These are phyloP conservation scores for Scomberomorus guttatus DNA, from an alignment of 2,797 vertebrate genomes.

Conservation along the genomic window DNA sequence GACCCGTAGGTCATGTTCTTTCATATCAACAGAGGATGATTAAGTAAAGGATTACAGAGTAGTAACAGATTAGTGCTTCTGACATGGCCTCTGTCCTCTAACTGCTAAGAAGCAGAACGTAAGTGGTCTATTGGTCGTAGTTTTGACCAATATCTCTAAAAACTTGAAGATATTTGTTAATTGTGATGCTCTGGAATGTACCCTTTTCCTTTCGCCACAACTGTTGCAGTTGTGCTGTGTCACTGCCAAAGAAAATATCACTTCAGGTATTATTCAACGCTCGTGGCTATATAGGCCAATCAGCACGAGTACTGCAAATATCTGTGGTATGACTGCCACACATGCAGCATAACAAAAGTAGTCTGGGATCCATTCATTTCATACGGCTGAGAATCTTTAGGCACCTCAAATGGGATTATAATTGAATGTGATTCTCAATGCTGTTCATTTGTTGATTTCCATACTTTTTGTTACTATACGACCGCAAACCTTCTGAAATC, in stretches of 20 bases:
- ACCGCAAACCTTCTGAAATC: background rate
- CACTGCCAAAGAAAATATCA: background rate
- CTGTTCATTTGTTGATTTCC: background rate
- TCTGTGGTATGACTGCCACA: background rate
- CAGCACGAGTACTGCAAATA: background rate
- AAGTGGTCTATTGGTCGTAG: background rate
- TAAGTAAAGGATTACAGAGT: slow-evolving; percentile 48
- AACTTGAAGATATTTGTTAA: background rate
- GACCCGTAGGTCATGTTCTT: slow-evolving; percentile 42
- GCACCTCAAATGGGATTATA: background rate
- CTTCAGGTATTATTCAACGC: slow-evolving; percentile 11
- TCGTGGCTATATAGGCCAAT: background rate
- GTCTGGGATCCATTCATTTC: background rate
- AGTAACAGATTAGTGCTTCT: slow-evolving; percentile 54
- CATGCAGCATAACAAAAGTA: background rate
- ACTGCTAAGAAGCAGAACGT: slow-evolving; percentile 34
- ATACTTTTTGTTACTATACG: background rate
- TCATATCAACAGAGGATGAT: slow-evolving; percentile 52
- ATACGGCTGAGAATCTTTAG: background rate
- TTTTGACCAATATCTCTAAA: slow-evolving; percentile 25
- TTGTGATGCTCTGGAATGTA: background rate
- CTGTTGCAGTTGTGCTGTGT: background rate
- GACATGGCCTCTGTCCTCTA: slow-evolving; percentile 27
- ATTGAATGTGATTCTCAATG: background rate
- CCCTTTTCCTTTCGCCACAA: background rate